Evolutionary conservation across 2,797 vertebrate species (phyloP).

Genomic region (Cottoperca gobio): DNA sequence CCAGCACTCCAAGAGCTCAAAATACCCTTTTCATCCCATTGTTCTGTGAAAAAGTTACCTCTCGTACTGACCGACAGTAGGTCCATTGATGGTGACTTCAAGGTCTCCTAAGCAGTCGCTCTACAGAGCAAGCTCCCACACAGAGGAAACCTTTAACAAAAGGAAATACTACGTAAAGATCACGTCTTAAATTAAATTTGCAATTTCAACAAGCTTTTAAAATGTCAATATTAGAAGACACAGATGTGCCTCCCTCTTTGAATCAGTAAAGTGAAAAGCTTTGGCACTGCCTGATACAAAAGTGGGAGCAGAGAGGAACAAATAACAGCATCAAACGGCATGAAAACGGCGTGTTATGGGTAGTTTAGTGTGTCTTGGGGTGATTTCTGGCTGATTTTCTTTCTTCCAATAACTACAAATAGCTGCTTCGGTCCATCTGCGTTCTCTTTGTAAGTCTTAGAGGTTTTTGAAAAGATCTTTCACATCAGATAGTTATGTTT

Average conservation of each 20-base stretch:
- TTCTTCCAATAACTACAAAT: slow-evolving; percentile 17
- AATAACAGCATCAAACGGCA: slow-evolving; percentile 16
- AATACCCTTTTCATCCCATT: slow-evolving; percentile 62
- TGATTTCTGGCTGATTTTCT: slow-evolving; percentile 1
- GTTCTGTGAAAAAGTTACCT: slow-evolving; percentile 56
- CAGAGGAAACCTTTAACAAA: slow-evolving; percentile 65
- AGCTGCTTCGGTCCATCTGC: not conserved
- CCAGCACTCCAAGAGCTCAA: slow-evolving; percentile 48
- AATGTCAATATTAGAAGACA: slow-evolving; percentile 55
- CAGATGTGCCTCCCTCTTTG: slow-evolving; percentile 9
- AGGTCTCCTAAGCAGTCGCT: slow-evolving; percentile 55
- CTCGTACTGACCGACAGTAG: slow-evolving; percentile 44
- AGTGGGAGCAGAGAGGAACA: not conserved
- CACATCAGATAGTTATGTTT: slow-evolving; percentile 1
- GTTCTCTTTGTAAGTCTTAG: not conserved
- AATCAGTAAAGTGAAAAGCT: slow-evolving; percentile 15
- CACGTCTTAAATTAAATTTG: slow-evolving; percentile 51
- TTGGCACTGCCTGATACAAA: not conserved
- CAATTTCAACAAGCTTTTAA: slow-evolving; percentile 51
- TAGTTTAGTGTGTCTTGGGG: not conserved
- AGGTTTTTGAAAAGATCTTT: slow-evolving; percentile 3
- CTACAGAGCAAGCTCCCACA: slow-evolving; percentile 28
- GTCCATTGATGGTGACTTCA: slow-evolving; percentile 61
- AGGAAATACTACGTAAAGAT: slow-evolving; percentile 68
- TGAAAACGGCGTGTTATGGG: slow-evolving; percentile 20